Conservation (phyloP, 2,797 vertebrate genomes). For the Dermochelys coriacea region DNA sequence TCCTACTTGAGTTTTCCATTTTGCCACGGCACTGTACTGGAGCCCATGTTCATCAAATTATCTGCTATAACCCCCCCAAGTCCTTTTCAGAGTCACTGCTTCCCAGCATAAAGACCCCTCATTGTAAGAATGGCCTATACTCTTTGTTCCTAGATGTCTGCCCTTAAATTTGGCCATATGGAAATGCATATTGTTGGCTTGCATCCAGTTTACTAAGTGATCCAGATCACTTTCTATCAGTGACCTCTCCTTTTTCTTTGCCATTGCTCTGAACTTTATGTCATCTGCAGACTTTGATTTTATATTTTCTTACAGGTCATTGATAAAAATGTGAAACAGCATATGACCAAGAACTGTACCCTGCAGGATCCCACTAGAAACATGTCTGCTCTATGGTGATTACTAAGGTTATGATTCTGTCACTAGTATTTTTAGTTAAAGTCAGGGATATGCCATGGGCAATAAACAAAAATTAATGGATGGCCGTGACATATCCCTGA, state of each 20-base stretch:
- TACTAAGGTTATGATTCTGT: neutral
- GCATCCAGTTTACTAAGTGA: neutral
- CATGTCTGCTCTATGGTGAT: neutral
- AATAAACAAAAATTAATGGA: too few species aligned
- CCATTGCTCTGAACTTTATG: neutral
- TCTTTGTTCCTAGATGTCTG: neutral
- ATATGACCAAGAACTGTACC: neutral
- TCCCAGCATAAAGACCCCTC: neutral
- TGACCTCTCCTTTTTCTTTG: neutral
- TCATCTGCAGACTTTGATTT: neutral
- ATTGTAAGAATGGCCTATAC: neutral
- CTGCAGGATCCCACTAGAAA: neutral
- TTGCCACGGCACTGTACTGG: too few species aligned
- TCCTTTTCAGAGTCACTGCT: neutral
- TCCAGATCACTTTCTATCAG: neutral
- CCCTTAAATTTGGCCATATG: neutral
- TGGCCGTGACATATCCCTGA: too few species aligned
- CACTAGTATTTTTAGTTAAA: too few species aligned
- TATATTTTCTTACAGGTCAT: too few species aligned
- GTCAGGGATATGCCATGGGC: too few species aligned
- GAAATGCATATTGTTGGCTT: neutral
- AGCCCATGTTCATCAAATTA: too few species aligned
- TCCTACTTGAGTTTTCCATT: too few species aligned
- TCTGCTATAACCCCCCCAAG: neutral
- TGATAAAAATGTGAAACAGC: neutral